phyloP scores from a whole-genome alignment of 2,113 vertebrate species.

The Aptenodytes patagonicus region DNA sequence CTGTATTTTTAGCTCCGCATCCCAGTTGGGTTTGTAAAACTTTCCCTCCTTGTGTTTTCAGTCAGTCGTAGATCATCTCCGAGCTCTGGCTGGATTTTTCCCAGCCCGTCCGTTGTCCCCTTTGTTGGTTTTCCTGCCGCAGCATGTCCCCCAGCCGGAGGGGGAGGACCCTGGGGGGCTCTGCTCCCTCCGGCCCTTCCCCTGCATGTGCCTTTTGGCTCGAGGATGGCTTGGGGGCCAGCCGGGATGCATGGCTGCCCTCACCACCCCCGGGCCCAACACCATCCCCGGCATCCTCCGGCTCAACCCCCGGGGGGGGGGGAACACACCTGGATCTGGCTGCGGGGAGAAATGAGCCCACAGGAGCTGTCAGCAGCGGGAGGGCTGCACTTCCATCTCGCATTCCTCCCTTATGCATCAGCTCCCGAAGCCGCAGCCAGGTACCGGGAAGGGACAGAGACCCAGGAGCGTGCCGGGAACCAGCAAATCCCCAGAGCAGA shows the following conservation, averaged over 20 bases:
- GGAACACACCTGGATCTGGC: background rate
- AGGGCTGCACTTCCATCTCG: background rate
- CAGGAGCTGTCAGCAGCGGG: background rate
- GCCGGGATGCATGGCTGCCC: background rate
- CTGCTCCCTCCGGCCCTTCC: background rate
- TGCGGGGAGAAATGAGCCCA: fast-evolving
- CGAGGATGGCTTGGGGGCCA: background rate
- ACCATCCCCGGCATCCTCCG: background rate
- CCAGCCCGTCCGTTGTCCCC: fast-evolving
- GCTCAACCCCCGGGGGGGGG: background rate
- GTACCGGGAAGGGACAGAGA: background rate
- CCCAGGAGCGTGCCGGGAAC: fast-evolving
- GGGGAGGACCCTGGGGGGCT: fast-evolving
- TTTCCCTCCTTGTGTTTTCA: background rate
- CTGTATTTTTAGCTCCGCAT: background rate
- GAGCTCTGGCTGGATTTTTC: background rate
- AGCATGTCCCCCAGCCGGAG: fast-evolving
- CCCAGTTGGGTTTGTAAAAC: background rate
- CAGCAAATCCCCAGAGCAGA: background rate
- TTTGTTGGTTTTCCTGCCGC: background rate
- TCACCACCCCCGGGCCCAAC: background rate
- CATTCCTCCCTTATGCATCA: background rate
- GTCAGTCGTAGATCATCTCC: fast-evolving
- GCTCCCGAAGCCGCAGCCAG: fast-evolving
- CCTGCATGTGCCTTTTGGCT: fast-evolving